Evolutionary conservation across 1,140 invertebrate species (phyloP), one percentile per base, ranked within the genome.

Genomic region (Drosophila repletoides): DNA sequence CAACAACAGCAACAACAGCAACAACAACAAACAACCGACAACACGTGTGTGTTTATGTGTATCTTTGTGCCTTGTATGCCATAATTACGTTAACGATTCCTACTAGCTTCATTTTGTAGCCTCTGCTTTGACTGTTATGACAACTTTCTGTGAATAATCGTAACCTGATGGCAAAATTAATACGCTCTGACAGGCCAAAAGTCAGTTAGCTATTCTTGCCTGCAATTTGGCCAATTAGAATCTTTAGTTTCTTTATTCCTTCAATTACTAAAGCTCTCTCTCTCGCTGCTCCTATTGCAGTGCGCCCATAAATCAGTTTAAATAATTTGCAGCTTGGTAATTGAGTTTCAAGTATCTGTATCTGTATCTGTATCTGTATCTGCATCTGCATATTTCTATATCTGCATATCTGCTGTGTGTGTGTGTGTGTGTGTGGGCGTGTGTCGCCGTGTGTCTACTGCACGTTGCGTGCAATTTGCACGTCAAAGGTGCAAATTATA

Each of bases 401-500:
- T 34, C 28, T 24, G 7, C 14, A 9, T 36, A 12, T 24, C 17
- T 56, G 17, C 5, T 28, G 49, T 7, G 9, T 10, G 29, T 22
- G 46, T 29, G 7, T 21, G 3, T 10, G 15, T 12, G 29, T 12
- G 21, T 38, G 24, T 14, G 31, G 1, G 15, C 19, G 22, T 29
- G 12, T 29, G 14, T 22, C n/a, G 3, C 7, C 15, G 22, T 45
- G 22, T 28, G 41, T 9, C 1, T 14, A 2, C 6, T 17, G 24
- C 26, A 22, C 5, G 38, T 69, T 77, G 58, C 75, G 58, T 68
- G 68, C 58, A 75, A 60, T 76, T 76, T 63, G 40, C 72, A 76
- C 49, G 53, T 72, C 51, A 76, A 76, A 81, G 45, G 61, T 70
- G 68, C 33, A 81, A 72, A 81, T 72, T 64, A 61, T 60, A 38